Conservation (phyloP, 2,113 vertebrate species). For the Dasypus novemcinctus region DNA sequence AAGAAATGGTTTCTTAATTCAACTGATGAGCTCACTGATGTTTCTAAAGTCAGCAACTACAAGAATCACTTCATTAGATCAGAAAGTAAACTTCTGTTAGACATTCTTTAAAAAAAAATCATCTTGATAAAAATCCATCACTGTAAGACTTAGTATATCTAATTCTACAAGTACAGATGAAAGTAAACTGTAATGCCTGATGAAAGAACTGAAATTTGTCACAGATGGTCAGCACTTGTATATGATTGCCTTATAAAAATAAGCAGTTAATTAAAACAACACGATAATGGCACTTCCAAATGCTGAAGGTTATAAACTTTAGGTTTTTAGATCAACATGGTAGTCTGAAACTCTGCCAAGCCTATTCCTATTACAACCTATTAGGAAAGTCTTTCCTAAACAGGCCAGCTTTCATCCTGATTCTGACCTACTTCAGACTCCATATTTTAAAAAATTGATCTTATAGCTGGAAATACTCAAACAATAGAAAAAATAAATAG, state of each 20-base stretch:
- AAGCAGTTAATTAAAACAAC: background rate
- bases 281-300: background rate
- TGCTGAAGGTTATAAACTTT: background rate
- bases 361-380: background rate
- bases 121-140: background rate
- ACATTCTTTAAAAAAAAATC: background rate
- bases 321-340: background rate
- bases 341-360: background rate
- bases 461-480: conserved; percentile 12
- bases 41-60: background rate
- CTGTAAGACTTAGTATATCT: background rate
- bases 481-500: background rate
- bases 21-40: background rate
- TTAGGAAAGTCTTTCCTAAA: background rate
- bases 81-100: background rate
- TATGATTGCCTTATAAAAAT: background rate
- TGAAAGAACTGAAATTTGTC: background rate
- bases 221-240: background rate
- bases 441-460: background rate
- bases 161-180: background rate
- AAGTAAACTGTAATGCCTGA: background rate
- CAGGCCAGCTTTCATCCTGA: background rate
- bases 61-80: background rate
- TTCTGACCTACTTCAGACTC: conserved; percentile 42
- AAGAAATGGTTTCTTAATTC: background rate